A percentile compares a stretch with the other conserved stretches of the same genome.
These are phyloP conservation scores for Luperina testacea DNA, from an alignment of 2,888 invertebrate species.

Conservation along the genomic window DNA sequence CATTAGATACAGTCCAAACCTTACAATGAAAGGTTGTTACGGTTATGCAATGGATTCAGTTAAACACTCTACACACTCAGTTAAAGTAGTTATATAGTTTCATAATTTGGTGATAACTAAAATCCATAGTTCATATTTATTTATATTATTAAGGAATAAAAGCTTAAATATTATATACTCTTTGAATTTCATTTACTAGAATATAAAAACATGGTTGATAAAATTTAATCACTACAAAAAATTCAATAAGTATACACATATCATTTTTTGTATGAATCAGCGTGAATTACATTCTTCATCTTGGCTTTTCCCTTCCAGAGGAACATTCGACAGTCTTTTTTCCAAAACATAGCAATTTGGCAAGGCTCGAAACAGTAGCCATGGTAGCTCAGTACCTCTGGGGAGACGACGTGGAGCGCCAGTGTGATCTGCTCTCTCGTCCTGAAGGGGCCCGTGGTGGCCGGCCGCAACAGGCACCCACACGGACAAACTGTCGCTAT, in stretches of 20 bases:
- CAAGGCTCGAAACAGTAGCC: conserved; percentile 89
- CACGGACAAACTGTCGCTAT: conserved; percentile 83
- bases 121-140: conserved; percentile 65
- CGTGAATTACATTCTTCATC: conserved; percentile 77
- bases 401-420: conserved; percentile 86
- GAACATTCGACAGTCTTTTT: conserved; percentile 93
- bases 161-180: conserved; percentile 54
- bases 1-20: conserved; percentile 91
- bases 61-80: background rate
- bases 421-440: conserved; percentile 85
- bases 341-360: conserved; percentile 92
- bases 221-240: conserved; percentile 54
- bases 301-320: conserved; percentile 89
- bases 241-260: conserved; percentile 50
- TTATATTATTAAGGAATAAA: conserved; percentile 68
- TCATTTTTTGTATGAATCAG: conserved; percentile 75
- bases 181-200: conserved; percentile 63
- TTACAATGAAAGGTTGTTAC: conserved; percentile 87
- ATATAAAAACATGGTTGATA: conserved; percentile 56
- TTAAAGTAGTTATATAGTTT: conserved; percentile 49
- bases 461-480: conserved; percentile 83
- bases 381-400: conserved; percentile 89
- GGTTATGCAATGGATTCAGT: conserved; percentile 12
- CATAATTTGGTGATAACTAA: conserved; percentile 46
- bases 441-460: conserved; percentile 80